Evolutionary conservation across 2,888 invertebrate species (phyloP).

Genomic region (Cartodere bifasciata): DNA sequence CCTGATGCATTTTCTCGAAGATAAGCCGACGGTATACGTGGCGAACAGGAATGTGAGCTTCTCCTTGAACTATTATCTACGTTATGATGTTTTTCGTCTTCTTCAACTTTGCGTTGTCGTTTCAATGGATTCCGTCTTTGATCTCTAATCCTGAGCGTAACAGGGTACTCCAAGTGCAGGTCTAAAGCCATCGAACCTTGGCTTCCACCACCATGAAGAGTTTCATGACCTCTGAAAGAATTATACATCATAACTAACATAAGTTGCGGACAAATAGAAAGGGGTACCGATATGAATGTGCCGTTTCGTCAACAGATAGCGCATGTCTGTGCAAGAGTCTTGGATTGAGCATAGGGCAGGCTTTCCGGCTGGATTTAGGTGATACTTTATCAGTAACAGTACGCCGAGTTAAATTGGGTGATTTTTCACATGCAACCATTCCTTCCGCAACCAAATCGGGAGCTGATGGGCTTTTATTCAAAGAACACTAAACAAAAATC

Average conservation of each 20-base stretch:
- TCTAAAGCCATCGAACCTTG: conserved; percentile 68
- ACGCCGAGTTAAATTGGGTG: conserved; percentile 21
- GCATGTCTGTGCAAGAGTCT: conserved; percentile 63
- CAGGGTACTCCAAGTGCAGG: conserved; percentile 52
- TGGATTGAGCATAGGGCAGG: conserved; percentile 48
- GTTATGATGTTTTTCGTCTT: conserved; percentile 41
- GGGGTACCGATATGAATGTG: conserved; percentile 31
- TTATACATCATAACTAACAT: no score
- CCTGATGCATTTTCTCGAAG: conserved; percentile 18
- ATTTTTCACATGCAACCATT: conserved; percentile 23
- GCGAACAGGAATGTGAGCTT: conserved; percentile 31
- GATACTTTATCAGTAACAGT: conserved; percentile 14
- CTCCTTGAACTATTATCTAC: conserved; percentile 22
- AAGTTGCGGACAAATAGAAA: no score
- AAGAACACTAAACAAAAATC: conserved; percentile 25
- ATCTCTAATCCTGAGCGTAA: conserved; percentile 41
- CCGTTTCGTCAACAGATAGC: conserved; percentile 67
- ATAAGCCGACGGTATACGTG: conserved; percentile 30
- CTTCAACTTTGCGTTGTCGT: conserved; percentile 63
- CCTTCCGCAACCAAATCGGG: conserved; percentile 40
- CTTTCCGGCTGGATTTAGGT: conserved; percentile 26
- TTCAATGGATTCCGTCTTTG: conserved; percentile 59
- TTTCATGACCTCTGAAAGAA: conserved; percentile 39
- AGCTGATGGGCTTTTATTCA: conserved; percentile 45
- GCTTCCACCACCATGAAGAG: conserved; percentile 43